Percentiles rank a stretch among this genome's conserved stretches.
Conservation (phyloP, 2,888 invertebrate species). For the Tigriopus californicus region DNA sequence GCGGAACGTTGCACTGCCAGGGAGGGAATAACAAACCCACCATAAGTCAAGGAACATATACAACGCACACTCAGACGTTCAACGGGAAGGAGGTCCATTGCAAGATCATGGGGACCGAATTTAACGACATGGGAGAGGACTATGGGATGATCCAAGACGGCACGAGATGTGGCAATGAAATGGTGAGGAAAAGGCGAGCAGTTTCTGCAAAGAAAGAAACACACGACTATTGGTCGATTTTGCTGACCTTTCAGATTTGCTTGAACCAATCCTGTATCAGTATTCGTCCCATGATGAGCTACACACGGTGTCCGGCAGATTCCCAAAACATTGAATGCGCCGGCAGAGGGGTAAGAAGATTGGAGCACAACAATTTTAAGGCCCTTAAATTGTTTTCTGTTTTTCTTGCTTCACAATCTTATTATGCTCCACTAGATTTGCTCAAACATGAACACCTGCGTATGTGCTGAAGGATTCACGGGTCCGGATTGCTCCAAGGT, state of each 20-base stretch:
- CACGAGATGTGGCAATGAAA: conserved; percentile 75
- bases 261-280: conserved; percentile 80
- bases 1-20: conserved; percentile 87
- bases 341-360: conserved; percentile 71
- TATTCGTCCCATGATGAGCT: conserved; percentile 62
- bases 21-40: conserved; percentile 64
- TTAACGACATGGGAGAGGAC: conserved; percentile 45
- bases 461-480: conserved; percentile 70
- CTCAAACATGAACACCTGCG: conserved; percentile 78
- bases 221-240: too few species aligned
- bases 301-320: conserved; percentile 73
- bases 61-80: background rate
- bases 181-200: conserved; percentile 27
- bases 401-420: background rate
- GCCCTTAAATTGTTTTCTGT: too few species aligned
- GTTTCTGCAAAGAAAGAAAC: too few species aligned
- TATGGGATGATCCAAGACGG: conserved; percentile 81
- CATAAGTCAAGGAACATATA: conserved; percentile 30
- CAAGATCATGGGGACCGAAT: conserved; percentile 53
- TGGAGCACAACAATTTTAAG: background rate
- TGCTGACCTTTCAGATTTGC: conserved; percentile 40
- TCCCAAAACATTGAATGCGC: conserved; percentile 77
- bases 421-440: conserved; percentile 32
- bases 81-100: conserved; percentile 7
- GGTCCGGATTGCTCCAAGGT: conserved; percentile 68